A percentile compares a stretch with the other conserved stretches of the same genome.
Conservation (phyloP, 2,113 vertebrate genomes). For the Nansenia antarctica region DNA sequence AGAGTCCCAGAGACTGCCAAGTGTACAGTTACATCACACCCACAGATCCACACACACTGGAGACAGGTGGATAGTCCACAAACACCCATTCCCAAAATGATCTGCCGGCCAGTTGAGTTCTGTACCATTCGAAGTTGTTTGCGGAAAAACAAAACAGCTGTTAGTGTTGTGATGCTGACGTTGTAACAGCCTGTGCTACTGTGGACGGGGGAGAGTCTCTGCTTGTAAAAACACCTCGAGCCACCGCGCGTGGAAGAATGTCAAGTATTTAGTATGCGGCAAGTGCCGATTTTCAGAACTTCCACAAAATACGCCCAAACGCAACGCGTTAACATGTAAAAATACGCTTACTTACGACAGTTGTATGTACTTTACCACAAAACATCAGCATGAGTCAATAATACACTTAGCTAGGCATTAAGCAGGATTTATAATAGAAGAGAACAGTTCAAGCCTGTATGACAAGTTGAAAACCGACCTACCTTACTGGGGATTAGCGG, state of each 20-base stretch:
- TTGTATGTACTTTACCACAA: not conserved
- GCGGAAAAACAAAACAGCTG: not conserved
- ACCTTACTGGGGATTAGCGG: conserved; percentile 28
- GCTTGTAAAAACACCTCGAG: conserved; percentile 26
- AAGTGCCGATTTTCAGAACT: not conserved
- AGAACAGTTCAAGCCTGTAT: too few relatives aligned
- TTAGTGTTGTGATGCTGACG: not conserved
- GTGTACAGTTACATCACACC: not conserved
- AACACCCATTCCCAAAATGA: not conserved
- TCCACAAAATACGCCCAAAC: not conserved
- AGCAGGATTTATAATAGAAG: too few relatives aligned
- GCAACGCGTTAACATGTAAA: not conserved
- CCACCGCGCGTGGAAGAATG: conserved; percentile 31
- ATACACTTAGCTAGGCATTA: not conserved
- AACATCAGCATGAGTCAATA: not conserved
- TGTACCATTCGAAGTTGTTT: not conserved
- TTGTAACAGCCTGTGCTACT: not conserved
- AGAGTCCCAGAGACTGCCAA: not conserved
- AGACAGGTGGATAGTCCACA: not conserved
- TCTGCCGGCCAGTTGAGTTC: not conserved
- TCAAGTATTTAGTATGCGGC: conserved; percentile 20
- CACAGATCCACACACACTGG: not conserved
- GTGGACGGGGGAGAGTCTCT: conserved; percentile 1
- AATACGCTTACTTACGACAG: not conserved
- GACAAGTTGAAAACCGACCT: conserved; percentile 13